Evolutionary conservation across 2,888 invertebrate genomes (phyloP).

Genomic region (Pycnomerus fuliginosus): DNA sequence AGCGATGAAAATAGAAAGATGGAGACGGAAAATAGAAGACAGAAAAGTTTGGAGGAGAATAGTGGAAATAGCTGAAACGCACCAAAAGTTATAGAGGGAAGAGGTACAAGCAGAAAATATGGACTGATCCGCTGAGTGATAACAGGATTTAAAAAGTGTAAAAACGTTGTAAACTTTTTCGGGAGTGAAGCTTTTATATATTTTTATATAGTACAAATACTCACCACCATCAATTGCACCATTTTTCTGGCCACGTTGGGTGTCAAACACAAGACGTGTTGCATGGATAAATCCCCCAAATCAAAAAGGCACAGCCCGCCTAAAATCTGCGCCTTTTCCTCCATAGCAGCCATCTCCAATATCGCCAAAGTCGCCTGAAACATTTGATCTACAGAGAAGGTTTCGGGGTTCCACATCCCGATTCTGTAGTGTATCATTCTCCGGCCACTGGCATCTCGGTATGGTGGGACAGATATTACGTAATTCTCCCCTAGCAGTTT

Average conservation of each 20-base stretch:
- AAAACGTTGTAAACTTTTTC: no score
- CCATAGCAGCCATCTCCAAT: slow-evolving; percentile 72
- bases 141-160: no score
- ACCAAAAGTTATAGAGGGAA: no score
- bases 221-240: slow-evolving; percentile 69
- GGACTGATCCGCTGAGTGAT: no score
- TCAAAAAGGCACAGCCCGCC: slow-evolving; percentile 79
- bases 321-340: slow-evolving; percentile 72
- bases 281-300: slow-evolving; percentile 66
- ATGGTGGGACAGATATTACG: slow-evolving; percentile 72
- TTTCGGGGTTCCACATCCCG: slow-evolving; percentile 72
- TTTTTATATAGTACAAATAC: no score
- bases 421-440: slow-evolving; percentile 72
- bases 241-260: slow-evolving; percentile 69
- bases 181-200: no score
- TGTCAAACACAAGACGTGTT: slow-evolving; percentile 73
- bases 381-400: slow-evolving; percentile 65
- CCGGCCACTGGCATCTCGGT: slow-evolving; percentile 72
- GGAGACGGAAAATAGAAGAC: no score
- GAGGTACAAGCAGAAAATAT: no score
- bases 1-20: no score
- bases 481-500: slow-evolving; percentile 66
- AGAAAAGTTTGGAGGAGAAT: no score
- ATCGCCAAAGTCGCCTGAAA: slow-evolving; percentile 71
- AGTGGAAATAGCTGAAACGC: no score